Base-by-base conservation (phyloP, 2,888 invertebrate genomes). In the Nowickia ferox region DNA sequence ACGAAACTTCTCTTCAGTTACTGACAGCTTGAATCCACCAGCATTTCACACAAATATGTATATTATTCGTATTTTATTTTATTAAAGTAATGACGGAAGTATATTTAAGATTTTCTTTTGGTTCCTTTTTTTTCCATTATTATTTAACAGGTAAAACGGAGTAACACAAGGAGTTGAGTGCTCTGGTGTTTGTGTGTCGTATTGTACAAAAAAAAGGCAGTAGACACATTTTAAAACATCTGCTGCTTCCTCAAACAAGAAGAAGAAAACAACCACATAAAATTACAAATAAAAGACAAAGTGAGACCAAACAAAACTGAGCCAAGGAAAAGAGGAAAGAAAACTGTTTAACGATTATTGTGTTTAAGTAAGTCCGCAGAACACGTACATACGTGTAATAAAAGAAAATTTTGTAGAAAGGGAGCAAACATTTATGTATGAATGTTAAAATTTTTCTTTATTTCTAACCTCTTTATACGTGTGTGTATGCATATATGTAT, bases 221-320 rank as follows among this genome's bases (percentile, higher is more conserved):
- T 57, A 68, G 48, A 59, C 77, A 40, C 17, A 76, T 30, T 76
- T 76, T 76, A 46, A 66, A 76, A 66, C 76, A 76, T 76, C 74
- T 74, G 74, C 65, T 76, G 57, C 53, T 76, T 30, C 19, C 44
- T 51, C 17, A 40, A 30, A 63, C 30, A 76, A 63, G 22, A n/a
- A 22, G 13, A 4, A 63, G 9, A 61, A 48, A 10, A 51, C 38
- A 48, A 15, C 17, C n/a, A 55, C 19, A 42, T 10, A 71, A 53
- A 17, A 1, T 2, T 22, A 48, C 5, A 48, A 38, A 55, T 2
- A 44, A 53, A 55, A n/a, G 44, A 30, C 22, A 17, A 63, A 17
- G n/a, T 1, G 17, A 42, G 61, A 17, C 42, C 22, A 63, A 46
- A 30, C 19, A 63, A 46, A 30, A 66, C 30, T 61, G 38, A 61